phyloP scores from a whole-genome alignment of 2,113 vertebrate species.

The Ranitomeya imitator region DNA sequence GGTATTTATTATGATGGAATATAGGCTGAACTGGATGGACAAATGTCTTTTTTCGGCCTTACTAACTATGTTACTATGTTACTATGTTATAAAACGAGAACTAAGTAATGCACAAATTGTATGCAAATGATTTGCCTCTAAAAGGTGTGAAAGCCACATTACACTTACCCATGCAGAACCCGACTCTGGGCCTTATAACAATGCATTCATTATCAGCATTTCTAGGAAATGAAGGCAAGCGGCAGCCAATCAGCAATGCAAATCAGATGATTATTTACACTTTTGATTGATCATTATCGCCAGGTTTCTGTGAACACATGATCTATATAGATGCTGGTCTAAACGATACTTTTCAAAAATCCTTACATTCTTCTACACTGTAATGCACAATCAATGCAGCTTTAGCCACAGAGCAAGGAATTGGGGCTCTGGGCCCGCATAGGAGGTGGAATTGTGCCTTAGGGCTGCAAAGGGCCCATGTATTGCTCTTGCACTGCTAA shows the following conservation, averaged over 20 bases:
- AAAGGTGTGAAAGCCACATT: not conserved
- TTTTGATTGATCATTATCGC: not conserved
- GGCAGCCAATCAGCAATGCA: constrained; percentile 3
- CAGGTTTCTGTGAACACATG: not conserved
- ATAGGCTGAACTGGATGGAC: too few relatives aligned
- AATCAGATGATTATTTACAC: not conserved
- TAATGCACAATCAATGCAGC: too few relatives aligned
- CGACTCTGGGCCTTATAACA: not conserved
- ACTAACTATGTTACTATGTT: too few relatives aligned
- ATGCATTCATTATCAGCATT: not conserved
- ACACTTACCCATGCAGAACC: not conserved
- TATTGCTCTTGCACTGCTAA: too few relatives aligned
- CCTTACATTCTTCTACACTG: not conserved
- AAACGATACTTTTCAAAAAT: not conserved
- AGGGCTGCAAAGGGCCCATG: too few relatives aligned
- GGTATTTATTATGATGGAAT: too few relatives aligned
- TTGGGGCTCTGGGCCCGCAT: too few relatives aligned
- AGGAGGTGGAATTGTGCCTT: too few relatives aligned
- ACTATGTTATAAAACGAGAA: too few relatives aligned
- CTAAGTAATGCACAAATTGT: not conserved
- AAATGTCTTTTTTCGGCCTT: too few relatives aligned
- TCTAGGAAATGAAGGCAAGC: not conserved
- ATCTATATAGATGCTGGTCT: not conserved
- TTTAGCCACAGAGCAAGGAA: too few relatives aligned
- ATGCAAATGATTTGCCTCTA: not conserved